phyloP scores from a whole-genome alignment of 1,140 invertebrate genomes.

The Venustaconcha ellipsiformis region DNA sequence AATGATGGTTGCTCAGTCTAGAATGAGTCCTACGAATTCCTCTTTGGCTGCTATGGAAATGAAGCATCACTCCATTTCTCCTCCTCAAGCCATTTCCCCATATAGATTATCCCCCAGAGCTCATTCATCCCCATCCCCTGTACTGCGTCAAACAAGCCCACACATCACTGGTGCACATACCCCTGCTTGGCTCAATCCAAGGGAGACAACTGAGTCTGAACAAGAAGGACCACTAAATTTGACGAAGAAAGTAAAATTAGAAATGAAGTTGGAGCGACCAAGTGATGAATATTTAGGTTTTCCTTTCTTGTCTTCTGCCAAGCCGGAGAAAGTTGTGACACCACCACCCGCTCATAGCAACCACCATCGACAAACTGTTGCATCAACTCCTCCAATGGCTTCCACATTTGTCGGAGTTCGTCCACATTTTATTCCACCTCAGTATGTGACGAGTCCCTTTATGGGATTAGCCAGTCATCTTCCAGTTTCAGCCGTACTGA shows the following conservation, averaged over 20 bases:
- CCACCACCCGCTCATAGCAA: slow-evolving; percentile 59
- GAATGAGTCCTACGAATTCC: slow-evolving; percentile 39
- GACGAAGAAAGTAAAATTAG: slow-evolving; percentile 73
- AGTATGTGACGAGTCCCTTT: slow-evolving; percentile 57
- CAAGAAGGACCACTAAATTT: slow-evolving; percentile 88
- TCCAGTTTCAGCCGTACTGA: slow-evolving; percentile 47
- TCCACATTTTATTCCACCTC: slow-evolving; percentile 54
- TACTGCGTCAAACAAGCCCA: slow-evolving; percentile 25
- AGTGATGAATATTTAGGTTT: too few species aligned
- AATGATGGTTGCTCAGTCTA: slow-evolving; percentile 34
- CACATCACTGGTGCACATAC: slow-evolving; percentile 15
- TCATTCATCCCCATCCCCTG: slow-evolving; percentile 29
- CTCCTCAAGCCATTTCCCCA: slow-evolving; percentile 44
- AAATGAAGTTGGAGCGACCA: too few species aligned
- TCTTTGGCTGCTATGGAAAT: slow-evolving; percentile 42
- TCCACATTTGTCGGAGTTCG: slow-evolving; percentile 42
- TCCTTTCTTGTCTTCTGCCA: slow-evolving; percentile 11
- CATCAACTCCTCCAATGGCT: slow-evolving; percentile 23
- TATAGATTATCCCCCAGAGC: slow-evolving; percentile 46
- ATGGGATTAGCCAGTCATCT: slow-evolving; percentile 48
- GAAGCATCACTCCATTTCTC: slow-evolving; percentile 38
- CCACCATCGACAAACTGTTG: slow-evolving; percentile 32
- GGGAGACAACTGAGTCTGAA: slow-evolving; percentile 65
- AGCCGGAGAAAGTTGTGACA: slow-evolving; percentile 36
- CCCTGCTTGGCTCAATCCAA: slow-evolving; percentile 4